Evolutionary conservation across 2,888 invertebrate genomes (phyloP), one percentile per base, ranked within the genome.

Genomic region (Diadegma fenestrale): DNA sequence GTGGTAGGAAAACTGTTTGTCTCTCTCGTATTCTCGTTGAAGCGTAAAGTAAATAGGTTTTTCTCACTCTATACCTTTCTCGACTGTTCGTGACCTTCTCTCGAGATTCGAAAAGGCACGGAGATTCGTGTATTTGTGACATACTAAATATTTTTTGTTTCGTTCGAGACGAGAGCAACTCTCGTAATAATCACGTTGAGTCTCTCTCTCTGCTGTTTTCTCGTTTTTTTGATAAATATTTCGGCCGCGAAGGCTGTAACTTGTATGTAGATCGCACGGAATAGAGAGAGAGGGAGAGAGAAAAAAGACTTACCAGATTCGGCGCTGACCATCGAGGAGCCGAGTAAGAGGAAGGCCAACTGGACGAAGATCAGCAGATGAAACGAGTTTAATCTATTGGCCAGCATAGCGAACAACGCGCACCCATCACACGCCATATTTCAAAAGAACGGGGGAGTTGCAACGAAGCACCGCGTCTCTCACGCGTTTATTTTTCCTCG

Each of bases 361-460:
- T 85, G 85, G 82, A 85, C 69, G 78, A 86, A 79, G 86, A 88
- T 84, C 87, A 85, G 77, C 80, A 80, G 75, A 77, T 79, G 82
- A 85, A 85, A 68, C 77, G 64, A 61, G 66, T 82, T 80, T 51
- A 80, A 85, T 77, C 82, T 82, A 68, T 80, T 82, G 48, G 45
- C 64, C 64, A 54, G 75, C 64, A 76, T 75, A 79, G 82, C 69
- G 75, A 72, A 77, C 75, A 77, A 66, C 82, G 76, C 72, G 72
- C 85, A 85, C 85, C 61, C 63, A 73, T 83, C 83, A 87, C 86
- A 83, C 86, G 88, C 88, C 88, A 88, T 88, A 88, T 87, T 87
- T 87, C 80, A 41, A 72, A 80, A 58, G 58, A 68, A 69, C 79
- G 69, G 75, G 71, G 45, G 63, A 61, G 48, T 45, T 54, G 75